Evolutionary conservation across 2,797 vertebrate species (phyloP), one percentile per base, ranked within the genome.

Genomic region (Hydrolagus colliei): DNA sequence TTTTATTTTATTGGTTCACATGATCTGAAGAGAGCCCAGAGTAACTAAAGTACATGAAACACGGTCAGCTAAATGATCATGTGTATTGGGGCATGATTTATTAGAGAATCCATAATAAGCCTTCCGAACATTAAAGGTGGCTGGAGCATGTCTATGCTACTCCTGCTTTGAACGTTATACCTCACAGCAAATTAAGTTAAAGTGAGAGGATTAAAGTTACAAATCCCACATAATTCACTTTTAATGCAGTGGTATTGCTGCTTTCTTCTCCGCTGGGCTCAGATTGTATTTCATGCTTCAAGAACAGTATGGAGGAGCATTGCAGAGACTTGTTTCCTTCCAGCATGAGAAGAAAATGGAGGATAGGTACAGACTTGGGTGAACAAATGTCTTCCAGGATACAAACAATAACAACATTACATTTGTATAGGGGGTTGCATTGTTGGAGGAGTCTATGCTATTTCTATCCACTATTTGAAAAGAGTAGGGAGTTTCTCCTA

Each of bases 281-380:
- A 84, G 79, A 84, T 84, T 84, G 32, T 68, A 71, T 84, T 84
- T 84, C 79, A 84, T 41, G 16, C 63, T 71, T 84, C 32, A 84
- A 71, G 65, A 35, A 35, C 52, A 71, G 41, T 68, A 71, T 41
- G 32, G 27, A 68, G 79, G 65, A 84, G 41, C 9, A 41, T 18
- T 41, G 32, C 52, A 52, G 65, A 71, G 68, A 71, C 79, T 41
- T 84, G 65, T 65, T 35, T 52, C 41, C 41, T 52, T 52, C 6
- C 41, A 52, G 3, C 3, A 52, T 52, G 6, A 6, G 41, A 52
- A 52, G 41, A 52, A 3, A 52, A 52, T 6, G 41, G 41, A 52
- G 41, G 41, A 6, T 3, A 52, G 41, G 41, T 52, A 6, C 41
- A 52, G 41, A 52, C 41, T 52, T 52, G 41, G 41, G 41, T 0